phyloP scores from a whole-genome alignment of 2,797 vertebrate species.

The Oceanodroma leucorhoa region DNA sequence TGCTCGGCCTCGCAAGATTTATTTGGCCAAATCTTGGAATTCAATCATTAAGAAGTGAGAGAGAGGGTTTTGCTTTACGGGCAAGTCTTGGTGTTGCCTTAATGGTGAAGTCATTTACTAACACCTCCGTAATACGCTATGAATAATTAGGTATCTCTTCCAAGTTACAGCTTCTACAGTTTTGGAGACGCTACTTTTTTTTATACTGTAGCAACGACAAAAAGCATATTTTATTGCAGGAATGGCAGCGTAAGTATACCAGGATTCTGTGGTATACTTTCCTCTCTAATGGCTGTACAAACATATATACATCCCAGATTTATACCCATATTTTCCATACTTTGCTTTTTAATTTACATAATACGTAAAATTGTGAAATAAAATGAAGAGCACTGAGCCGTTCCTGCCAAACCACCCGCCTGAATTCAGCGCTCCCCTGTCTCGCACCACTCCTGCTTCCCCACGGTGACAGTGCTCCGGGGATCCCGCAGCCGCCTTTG shows the following conservation, averaged over 20 bases:
- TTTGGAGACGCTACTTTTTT: neutral
- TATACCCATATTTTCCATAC: conserved; percentile 12
- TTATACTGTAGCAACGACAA: neutral
- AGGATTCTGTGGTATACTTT: neutral
- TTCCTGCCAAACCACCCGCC: neutral
- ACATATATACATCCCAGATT: neutral
- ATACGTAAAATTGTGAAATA: neutral
- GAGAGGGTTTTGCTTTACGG: neutral
- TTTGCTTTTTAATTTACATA: conserved; percentile 36
- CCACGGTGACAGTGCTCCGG: too few relatives aligned
- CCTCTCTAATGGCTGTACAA: conserved; percentile 17
- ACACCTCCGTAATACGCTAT: neutral
- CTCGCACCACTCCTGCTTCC: too few relatives aligned
- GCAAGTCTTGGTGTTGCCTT: neutral
- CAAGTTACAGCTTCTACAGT: conserved; percentile 11
- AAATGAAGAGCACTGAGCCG: neutral
- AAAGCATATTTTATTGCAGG: neutral
- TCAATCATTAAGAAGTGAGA: neutral
- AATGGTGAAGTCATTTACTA: neutral
- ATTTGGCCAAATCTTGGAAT: neutral
- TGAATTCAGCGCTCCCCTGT: neutral
- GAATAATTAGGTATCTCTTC: conserved; percentile 36
- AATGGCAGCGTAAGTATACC: neutral
- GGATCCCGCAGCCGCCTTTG: too few relatives aligned
- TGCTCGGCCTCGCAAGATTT: neutral